Evolutionary conservation across 2,113 vertebrate species (phyloP), one percentile per base, ranked within the genome.

Genomic region (Labeo catla): DNA sequence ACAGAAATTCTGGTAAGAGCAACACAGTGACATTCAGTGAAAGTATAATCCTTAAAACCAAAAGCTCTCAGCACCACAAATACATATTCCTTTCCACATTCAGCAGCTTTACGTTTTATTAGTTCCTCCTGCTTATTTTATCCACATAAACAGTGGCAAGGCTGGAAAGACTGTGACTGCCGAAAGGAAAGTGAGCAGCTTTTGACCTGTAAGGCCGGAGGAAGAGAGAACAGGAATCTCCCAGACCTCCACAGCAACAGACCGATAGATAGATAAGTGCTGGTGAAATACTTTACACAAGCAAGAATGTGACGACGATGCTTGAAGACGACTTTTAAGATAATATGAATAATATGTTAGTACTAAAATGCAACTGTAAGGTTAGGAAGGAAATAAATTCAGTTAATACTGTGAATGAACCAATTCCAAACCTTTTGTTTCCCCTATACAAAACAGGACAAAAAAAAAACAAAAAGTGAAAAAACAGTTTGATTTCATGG

Each of bases 381-480:
- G 63, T 61, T 61, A 86, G 87, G 86, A 84, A 76, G 45, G 52
- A 50, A 19, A 80, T 16, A 50, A 49, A n/a, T 43, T 23, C 7
- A 54, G 66, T 16, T n/a, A 88, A 9, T 85, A 50, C 39, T 45
- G 47, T 52, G 34, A 85, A 87, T 10, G 82, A 91, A 63, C 90
- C 81, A 83, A 90, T 93, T 90, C 92, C 97, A 97, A 98, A 99
- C 98, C 98, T 99, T 97, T 90, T 97, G 95, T 47, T 96, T 96
- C 90, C 96, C 97, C 97, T 99, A 96, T 92, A 89, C 81, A 86
- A 88, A 87, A 93, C 87, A 89, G 79, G 76, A 89, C 86, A 86
- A 94, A 43, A 92, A 86, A 76, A 80, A 43, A 87, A 88, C 1
- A 83, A 28, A 28, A 28, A 28, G 34, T 82, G 92, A 84, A 84